Evolutionary conservation across 1,140 invertebrate genomes (phyloP).

Genomic region (Heliconius hewitsoni): DNA sequence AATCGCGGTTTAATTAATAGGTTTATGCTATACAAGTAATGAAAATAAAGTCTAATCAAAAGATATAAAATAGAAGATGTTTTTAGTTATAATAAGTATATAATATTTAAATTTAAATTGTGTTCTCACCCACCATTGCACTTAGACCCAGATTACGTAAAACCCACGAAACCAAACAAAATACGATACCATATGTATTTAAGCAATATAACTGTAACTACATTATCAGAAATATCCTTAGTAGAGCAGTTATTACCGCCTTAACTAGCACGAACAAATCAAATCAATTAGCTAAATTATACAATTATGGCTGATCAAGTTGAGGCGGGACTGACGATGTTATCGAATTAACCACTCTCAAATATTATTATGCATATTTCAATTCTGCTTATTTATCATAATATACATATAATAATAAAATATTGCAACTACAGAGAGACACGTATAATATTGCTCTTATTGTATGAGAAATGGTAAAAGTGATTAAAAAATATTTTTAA

Average conservation of each 20-base stretch:
- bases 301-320: constrained; percentile 28
- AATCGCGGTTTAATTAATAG: too few relatives aligned
- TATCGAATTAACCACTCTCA: constrained; percentile 16
- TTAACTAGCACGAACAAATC: constrained; percentile 23
- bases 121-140: too few relatives aligned
- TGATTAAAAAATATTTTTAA: too few relatives aligned
- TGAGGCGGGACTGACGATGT: constrained; percentile 3
- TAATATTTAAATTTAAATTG: too few relatives aligned
- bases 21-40: too few relatives aligned
- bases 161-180: neutral
- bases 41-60: too few relatives aligned
- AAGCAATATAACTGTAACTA: constrained; percentile 2
- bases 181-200: neutral
- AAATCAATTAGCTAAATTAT: constrained; percentile 28
- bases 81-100: too few relatives aligned
- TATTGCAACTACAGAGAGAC: too few relatives aligned
- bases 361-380: constrained; percentile 16
- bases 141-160: neutral
- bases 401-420: neutral
- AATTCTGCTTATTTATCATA: neutral
- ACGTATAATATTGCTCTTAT: neutral
- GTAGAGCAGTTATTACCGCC: constrained; percentile 19
- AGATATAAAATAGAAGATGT: too few relatives aligned
- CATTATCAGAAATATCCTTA: constrained; percentile 10
- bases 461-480: neutral